Percentiles rank a stretch among this genome's conserved stretches.
Conservation (phyloP, 1,140 invertebrate genomes). For the Leptinotarsa defecta region DNA sequence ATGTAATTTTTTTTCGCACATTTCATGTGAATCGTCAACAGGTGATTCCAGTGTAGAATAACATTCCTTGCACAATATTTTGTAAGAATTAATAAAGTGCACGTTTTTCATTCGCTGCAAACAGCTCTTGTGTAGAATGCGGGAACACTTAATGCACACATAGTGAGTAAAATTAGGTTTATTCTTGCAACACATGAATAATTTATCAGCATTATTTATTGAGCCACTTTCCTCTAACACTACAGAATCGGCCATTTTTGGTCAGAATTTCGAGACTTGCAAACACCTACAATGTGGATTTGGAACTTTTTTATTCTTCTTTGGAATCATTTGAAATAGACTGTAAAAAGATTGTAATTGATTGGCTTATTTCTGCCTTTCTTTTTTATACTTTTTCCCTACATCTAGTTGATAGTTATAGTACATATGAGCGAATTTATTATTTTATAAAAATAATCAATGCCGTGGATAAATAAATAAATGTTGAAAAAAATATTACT, state of each 20-base stretch:
- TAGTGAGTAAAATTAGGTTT: slow-evolving; percentile 12
- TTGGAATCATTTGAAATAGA: too few species aligned
- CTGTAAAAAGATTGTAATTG: too few species aligned
- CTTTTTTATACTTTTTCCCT: too few species aligned
- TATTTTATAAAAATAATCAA: too few species aligned
- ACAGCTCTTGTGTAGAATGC: slow-evolving; percentile 16
- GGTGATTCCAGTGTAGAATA: neutral
- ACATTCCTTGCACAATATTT: neutral
- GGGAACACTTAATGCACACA: slow-evolving; percentile 17
- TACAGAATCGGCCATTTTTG: slow-evolving; percentile 14
- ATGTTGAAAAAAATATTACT: too few species aligned
- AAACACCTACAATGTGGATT: too few species aligned
- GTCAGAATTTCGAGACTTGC: too few species aligned
- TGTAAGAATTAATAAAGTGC: slow-evolving; percentile 5
- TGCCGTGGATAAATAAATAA: too few species aligned
- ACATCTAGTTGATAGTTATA: too few species aligned
- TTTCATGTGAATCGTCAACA: slow-evolving; percentile 8
- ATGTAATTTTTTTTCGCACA: neutral
- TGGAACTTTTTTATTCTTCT: too few species aligned
- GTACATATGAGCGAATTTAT: too few species aligned
- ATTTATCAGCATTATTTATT: slow-evolving; percentile 8
- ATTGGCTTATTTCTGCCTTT: too few species aligned
- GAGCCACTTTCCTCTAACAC: slow-evolving; percentile 7
- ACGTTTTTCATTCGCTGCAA: slow-evolving; percentile 7
- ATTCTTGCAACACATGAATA: slow-evolving; percentile 13